phyloP scores from a whole-genome alignment of 2,888 invertebrate genomes.

The Alcis repandata region DNA sequence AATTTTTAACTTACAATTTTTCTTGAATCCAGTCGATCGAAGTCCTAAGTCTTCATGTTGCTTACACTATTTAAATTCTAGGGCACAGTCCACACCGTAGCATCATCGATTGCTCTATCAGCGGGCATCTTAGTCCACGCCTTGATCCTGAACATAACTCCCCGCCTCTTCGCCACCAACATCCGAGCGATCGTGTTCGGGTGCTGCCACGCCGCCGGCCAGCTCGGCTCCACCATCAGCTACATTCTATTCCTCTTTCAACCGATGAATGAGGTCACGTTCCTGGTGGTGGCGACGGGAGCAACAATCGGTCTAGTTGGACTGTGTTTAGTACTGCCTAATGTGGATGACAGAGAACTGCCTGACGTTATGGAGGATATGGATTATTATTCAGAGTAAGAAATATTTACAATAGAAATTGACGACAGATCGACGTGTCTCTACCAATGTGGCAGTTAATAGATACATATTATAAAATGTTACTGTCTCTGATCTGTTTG shows the following conservation, averaged over 20 bases:
- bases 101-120: conserved; percentile 65
- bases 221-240: conserved; percentile 70
- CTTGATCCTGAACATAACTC: conserved; percentile 70
- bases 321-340: conserved; percentile 65
- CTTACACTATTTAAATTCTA: conserved; percentile 52
- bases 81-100: conserved; percentile 54
- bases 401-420: neutral
- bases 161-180: conserved; percentile 73
- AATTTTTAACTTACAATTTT: too few relatives aligned
- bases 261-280: conserved; percentile 54
- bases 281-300: conserved; percentile 56
- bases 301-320: conserved; percentile 56
- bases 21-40: too few relatives aligned
- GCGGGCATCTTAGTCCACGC: conserved; percentile 66
- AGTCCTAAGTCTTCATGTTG: too few relatives aligned
- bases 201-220: conserved; percentile 71
- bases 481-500: too few relatives aligned
- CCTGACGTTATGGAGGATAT: conserved; percentile 77
- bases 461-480: too few relatives aligned
- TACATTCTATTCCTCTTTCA: conserved; percentile 65
- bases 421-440: too few relatives aligned
- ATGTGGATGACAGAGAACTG: conserved; percentile 75
- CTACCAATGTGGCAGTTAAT: too few relatives aligned
- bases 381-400: conserved; percentile 80
- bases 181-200: conserved; percentile 71